Conservation (phyloP, 1,140 invertebrate genomes). For the Triops longicaudatus region DNA sequence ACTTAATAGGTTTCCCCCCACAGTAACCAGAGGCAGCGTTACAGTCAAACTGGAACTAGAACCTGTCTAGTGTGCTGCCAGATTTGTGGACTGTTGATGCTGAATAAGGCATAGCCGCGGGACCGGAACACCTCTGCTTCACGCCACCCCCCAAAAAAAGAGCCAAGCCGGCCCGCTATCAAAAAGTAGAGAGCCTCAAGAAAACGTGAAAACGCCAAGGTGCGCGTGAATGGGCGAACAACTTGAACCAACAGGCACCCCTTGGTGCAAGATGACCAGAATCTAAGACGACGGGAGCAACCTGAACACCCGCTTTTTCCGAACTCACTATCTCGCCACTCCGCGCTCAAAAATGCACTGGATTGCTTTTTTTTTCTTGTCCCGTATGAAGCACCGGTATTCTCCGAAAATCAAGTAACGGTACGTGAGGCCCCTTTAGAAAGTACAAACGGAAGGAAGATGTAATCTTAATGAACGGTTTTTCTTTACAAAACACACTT, state of each 20-base stretch:
- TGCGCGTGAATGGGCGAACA: constrained; percentile 13
- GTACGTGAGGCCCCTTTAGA: too few relatives aligned
- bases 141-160: neutral
- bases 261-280: constrained; percentile 7
- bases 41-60: constrained; percentile 2
- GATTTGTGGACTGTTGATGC: constrained; percentile 5
- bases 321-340: neutral
- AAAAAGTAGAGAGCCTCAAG: neutral
- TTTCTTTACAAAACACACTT: too few relatives aligned
- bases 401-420: too few relatives aligned
- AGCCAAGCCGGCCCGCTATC: neutral
- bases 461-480: too few relatives aligned
- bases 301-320: neutral
- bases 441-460: too few relatives aligned
- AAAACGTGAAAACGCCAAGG: constrained; percentile 15
- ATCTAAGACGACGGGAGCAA: neutral
- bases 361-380: too few relatives aligned
- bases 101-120: constrained; percentile 10
- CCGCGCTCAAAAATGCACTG: neutral
- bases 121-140: constrained; percentile 13
- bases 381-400: too few relatives aligned
- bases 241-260: neutral
- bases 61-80: neutral
- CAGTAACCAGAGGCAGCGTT: constrained; percentile 9
- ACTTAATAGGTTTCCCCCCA: neutral